Base-by-base conservation (phyloP, 2,797 vertebrate genomes). In the Platyrinchus mystaceus region DNA sequence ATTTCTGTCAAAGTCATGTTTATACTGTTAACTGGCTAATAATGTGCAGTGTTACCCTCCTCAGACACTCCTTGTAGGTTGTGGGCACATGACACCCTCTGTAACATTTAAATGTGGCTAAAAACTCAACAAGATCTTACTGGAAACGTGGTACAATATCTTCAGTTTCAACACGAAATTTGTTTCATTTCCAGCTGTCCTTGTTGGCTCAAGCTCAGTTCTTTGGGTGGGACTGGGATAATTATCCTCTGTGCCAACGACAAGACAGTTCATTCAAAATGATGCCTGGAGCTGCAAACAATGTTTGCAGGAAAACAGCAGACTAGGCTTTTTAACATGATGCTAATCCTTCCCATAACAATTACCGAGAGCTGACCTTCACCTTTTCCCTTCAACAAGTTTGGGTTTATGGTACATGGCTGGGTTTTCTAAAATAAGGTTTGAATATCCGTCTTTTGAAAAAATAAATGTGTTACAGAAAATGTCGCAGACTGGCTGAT, bases 171-270 rank as follows among this genome's bases (percentile, higher is more conserved):
- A 74, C 34, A 20, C 0, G 1, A 2, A 5, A 27, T 89, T 95
- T 95, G 53, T 84, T 69, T 93, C 64, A 49, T 89, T 96, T 93
- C 95, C 90, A 96, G 63, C 46, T 94, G 59, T 95, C 41, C 55
- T 50, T 92, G 74, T 73, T 96, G 80, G 75, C 75, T 93, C 64
- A 77, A 86, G 37, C 55, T 78, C 66, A 93, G 22, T 70, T 96
- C 69, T 88, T 92, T 89, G 75, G 84, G 73, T 96, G 58, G 67
- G 80, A 73, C 30, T 63, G 74, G 84, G 83, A 90, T 93, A 96
- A 96, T 96, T 89, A 60, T 89, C 87, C 95, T 91, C 46, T 92
- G 66, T 93, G 93, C 68, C 89, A 94, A 87, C 88, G n/a, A 93
- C 20, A 70, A 86, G 76, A 56, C 43, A 55, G 55, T 93, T 60